Conservation (phyloP, 2,888 invertebrate species). For the Cephalotes varians region DNA sequence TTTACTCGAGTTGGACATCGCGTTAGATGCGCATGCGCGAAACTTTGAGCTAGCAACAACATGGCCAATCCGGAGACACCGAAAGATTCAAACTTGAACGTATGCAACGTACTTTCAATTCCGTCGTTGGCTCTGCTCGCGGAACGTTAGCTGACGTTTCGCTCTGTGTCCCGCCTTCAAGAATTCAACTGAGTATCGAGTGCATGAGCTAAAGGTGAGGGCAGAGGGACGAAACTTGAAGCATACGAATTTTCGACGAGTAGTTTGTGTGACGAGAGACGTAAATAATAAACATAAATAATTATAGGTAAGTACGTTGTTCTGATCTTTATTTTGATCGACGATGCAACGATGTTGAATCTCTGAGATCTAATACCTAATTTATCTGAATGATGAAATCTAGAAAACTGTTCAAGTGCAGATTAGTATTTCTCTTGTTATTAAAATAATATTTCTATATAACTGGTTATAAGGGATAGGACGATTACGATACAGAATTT, state of each 20-base stretch:
- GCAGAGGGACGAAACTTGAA: neutral
- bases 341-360: neutral
- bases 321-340: neutral
- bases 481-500: neutral
- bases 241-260: neutral
- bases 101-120: constrained; percentile 3
- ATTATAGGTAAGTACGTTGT: neutral
- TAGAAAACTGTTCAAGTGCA: neutral
- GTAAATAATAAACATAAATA: neutral
- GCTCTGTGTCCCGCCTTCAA: neutral
- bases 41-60: constrained; percentile 20
- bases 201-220: neutral
- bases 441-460: neutral
- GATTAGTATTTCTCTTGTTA: neutral
- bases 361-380: neutral
- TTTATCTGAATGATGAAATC: neutral
- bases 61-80: constrained; percentile 22
- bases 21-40: neutral
- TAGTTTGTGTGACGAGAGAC: neutral
- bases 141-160: neutral
- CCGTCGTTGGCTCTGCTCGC: neutral
- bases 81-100: constrained; percentile 37
- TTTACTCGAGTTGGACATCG: neutral
- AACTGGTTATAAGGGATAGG: neutral
- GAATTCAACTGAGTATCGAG: neutral